A percentile compares a stretch with the other conserved stretches of the same genome.
These are phyloP conservation scores for Diaperis boleti DNA, from an alignment of 2,888 invertebrate species.

Conservation along the genomic window DNA sequence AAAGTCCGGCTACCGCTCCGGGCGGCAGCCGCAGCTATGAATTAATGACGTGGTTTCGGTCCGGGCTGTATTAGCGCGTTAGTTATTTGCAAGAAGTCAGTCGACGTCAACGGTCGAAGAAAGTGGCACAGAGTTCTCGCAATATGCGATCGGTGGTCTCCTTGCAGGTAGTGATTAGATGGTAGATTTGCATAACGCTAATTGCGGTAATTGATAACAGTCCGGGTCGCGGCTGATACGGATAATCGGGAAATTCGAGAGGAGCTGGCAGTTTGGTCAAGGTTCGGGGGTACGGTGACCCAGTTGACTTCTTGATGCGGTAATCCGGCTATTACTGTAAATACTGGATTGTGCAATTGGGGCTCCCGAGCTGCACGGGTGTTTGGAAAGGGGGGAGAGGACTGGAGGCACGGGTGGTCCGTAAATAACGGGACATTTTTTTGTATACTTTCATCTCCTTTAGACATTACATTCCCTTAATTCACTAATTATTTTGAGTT, in stretches of 20 bases:
- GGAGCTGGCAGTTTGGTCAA: background rate
- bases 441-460: no score
- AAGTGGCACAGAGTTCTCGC: slow-evolving; percentile 38
- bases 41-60: slow-evolving; percentile 18
- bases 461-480: no score
- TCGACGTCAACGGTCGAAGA: slow-evolving; percentile 27
- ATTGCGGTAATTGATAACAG: slow-evolving; percentile 12
- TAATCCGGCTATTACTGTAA: slow-evolving; percentile 20
- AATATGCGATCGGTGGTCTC: slow-evolving; percentile 37
- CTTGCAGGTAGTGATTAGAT: slow-evolving; percentile 25
- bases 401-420: no score
- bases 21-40: slow-evolving; percentile 10
- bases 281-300: slow-evolving; percentile 15
- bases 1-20: no score
- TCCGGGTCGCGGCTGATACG: slow-evolving; percentile 1
- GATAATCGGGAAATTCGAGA: background rate
- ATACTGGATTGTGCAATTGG: no score
- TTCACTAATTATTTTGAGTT: no score
- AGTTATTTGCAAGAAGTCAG: slow-evolving; percentile 25
- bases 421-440: no score
- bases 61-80: slow-evolving; percentile 22
- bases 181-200: slow-evolving; percentile 10
- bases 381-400: no score
- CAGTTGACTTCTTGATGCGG: slow-evolving; percentile 7
- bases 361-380: no score